phyloP scores from a whole-genome alignment of 1,140 invertebrate species.

The Bombus vancouverensis region DNA sequence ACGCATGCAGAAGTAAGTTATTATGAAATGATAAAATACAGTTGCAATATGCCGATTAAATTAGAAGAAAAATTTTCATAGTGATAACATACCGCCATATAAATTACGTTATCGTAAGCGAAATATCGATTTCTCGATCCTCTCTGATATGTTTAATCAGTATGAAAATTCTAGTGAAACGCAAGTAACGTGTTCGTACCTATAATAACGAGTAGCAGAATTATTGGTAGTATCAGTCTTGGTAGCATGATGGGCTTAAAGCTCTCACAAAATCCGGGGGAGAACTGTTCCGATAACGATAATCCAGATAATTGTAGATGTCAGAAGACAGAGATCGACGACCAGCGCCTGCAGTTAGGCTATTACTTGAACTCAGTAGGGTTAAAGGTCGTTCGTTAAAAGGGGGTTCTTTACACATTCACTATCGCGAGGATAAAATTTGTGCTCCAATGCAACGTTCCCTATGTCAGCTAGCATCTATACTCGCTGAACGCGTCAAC shows the following conservation, averaged over 20 bases:
- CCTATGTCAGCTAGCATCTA: slow-evolving; percentile 13
- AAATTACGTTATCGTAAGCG: no score
- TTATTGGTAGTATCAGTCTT: slow-evolving; percentile 37
- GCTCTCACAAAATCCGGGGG: slow-evolving; percentile 10
- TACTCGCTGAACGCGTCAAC: slow-evolving; percentile 37
- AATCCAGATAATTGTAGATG: slow-evolving; percentile 47
- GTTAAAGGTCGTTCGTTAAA: slow-evolving; percentile 53
- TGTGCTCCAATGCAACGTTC: slow-evolving; percentile 28
- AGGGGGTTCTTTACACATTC: slow-evolving; percentile 34
- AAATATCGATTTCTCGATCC: no score
- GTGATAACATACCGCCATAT: no score
- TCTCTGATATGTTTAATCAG: neutral
- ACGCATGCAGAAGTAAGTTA: no score
- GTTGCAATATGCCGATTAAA: neutral
- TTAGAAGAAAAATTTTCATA: neutral
- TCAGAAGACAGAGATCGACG: slow-evolving; percentile 42
- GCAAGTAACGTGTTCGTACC: slow-evolving; percentile 55
- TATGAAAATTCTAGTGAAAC: neutral
- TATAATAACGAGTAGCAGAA: slow-evolving; percentile 59
- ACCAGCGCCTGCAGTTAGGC: slow-evolving; percentile 48
- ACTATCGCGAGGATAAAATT: slow-evolving; percentile 41
- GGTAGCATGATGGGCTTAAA: slow-evolving; percentile 55
- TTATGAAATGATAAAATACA: neutral
- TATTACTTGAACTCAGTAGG: slow-evolving; percentile 26
- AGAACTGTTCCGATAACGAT: slow-evolving; percentile 29